These are phyloP conservation scores for Eupithecia centaureata DNA, from an alignment of 2,888 invertebrate species.

Conservation along the genomic window DNA sequence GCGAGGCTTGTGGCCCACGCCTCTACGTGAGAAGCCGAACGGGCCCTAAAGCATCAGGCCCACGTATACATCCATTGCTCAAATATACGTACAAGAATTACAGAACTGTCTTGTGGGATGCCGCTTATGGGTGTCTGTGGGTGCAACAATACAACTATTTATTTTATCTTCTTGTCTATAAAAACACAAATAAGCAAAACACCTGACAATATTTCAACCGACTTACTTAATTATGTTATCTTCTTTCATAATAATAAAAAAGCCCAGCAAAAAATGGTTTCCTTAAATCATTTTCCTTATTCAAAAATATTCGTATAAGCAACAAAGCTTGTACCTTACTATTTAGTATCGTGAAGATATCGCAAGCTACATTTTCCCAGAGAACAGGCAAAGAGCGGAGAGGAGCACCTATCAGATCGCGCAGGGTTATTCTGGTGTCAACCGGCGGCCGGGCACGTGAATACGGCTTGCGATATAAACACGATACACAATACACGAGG, in stretches of 20 bases:
- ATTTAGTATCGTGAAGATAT: constrained; percentile 29
- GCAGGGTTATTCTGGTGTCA: constrained; percentile 52
- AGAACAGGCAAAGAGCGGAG: constrained; percentile 32
- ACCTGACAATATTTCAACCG: not conserved
- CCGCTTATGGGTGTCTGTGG: constrained; percentile 28
- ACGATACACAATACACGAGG: constrained; percentile 26
- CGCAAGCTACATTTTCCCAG: constrained; percentile 46
- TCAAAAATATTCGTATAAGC: not conserved
- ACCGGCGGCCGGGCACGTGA: constrained; percentile 36
- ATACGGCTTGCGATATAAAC: constrained; percentile 22
- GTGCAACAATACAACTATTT: constrained; percentile 36
- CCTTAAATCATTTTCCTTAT: not conserved
- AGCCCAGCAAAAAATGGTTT: not conserved
- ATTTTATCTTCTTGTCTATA: constrained; percentile 11
- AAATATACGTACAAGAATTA: constrained; percentile 45
- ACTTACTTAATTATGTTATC: not conserved
- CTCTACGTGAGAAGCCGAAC: constrained; percentile 47
- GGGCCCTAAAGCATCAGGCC: constrained; percentile 32
- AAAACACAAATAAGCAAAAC: not conserved
- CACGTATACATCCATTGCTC: constrained; percentile 42
- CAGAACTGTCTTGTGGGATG: constrained; percentile 30
- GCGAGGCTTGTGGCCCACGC: constrained; percentile 52
- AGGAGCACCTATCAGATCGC: constrained; percentile 47
- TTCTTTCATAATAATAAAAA: not conserved
- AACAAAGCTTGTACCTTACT: not conserved